These are phyloP conservation scores for Choloepus didactylus DNA, from an alignment of 2,797 vertebrate genomes.

Conservation along the genomic window DNA sequence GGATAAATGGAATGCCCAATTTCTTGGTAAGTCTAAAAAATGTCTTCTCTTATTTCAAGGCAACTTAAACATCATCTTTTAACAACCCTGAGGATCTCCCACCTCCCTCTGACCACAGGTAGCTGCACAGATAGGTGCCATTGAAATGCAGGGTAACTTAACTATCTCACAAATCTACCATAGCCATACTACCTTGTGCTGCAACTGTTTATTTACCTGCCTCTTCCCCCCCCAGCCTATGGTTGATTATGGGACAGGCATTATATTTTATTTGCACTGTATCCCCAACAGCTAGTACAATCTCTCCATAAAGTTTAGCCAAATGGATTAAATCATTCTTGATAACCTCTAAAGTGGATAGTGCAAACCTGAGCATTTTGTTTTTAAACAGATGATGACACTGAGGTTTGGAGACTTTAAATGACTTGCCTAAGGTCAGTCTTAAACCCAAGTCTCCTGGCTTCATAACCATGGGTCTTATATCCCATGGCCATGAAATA, in stretches of 20 bases:
- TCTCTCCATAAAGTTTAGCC: not conserved
- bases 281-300: not conserved
- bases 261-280: not conserved
- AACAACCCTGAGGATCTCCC: not conserved
- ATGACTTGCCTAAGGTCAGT: not conserved
- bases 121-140: not conserved
- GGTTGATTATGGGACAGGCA: not conserved
- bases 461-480: too few relatives aligned
- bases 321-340: not conserved
- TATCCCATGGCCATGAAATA: not conserved
- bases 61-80: not conserved
- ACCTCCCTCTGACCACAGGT: not conserved
- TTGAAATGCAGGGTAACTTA: too few relatives aligned
- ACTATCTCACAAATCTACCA: not conserved
- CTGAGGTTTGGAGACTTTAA: not conserved
- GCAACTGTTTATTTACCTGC: not conserved
- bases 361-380: not conserved
- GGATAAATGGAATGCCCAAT: too few relatives aligned
- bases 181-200: not conserved
- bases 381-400: not conserved
- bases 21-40: constrained; percentile 15
- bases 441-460: not conserved
- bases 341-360: not conserved
- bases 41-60: not conserved
- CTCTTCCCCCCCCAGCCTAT: not conserved